Evolutionary conservation across 1,140 invertebrate species (phyloP).

Genomic region (Coptotermes formosanus): DNA sequence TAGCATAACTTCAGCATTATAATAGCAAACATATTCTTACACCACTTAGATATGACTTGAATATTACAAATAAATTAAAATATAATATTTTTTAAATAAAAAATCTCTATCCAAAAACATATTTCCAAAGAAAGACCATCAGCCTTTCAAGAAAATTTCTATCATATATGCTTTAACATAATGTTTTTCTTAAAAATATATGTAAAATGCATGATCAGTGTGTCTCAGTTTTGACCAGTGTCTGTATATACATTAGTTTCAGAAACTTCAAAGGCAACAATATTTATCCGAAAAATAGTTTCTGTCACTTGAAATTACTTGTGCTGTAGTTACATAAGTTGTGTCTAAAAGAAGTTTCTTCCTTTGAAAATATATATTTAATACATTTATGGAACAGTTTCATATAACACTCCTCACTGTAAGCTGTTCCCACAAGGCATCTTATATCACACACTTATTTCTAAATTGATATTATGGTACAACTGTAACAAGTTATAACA

Average conservation of each 20-base stretch:
- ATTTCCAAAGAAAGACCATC: not conserved
- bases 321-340: not conserved
- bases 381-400: not conserved
- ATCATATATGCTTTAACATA: constrained; percentile 12
- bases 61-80: constrained; percentile 20
- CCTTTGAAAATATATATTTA: not conserved
- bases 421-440: not conserved
- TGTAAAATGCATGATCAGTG: not conserved
- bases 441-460: not conserved
- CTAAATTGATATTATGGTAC: not conserved
- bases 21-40: constrained; percentile 17
- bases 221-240: not conserved
- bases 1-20: not conserved
- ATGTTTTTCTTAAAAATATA: not conserved
- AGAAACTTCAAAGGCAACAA: not conserved
- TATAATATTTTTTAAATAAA: constrained; percentile 5
- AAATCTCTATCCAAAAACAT: constrained; percentile 2
- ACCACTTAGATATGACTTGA: constrained; percentile 6
- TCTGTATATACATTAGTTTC: not conserved
- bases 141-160: not conserved
- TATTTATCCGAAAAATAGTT: not conserved
- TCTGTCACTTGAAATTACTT: not conserved
- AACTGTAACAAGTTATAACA: not conserved
- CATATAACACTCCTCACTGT: not conserved
- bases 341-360: not conserved